Percentiles rank a stretch among this genome's conserved stretches.
Conservation (phyloP, 1,140 invertebrate genomes). For the Holotrichia oblita region DNA sequence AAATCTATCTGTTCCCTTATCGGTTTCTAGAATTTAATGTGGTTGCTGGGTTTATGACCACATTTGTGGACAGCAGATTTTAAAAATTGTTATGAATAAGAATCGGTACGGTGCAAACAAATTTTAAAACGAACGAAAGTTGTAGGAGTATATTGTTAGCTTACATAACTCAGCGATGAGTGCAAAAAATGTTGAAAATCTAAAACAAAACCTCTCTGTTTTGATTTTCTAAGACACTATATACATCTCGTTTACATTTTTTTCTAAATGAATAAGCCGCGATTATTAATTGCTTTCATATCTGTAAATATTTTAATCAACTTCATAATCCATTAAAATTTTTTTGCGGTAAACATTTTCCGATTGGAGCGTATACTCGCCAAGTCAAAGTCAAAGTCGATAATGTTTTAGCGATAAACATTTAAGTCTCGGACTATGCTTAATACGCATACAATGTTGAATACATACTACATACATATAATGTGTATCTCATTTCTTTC, state of each 20-base stretch:
- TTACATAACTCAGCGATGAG: too few species aligned
- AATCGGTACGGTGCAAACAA: too few species aligned
- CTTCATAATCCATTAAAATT: background rate
- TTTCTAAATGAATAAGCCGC: background rate
- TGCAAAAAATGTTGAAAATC: too few species aligned
- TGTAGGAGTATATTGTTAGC: too few species aligned
- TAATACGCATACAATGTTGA: background rate
- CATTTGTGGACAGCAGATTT: too few species aligned
- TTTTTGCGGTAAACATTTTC: background rate
- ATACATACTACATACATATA: background rate
- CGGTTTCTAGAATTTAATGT: too few species aligned
- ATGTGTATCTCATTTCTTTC: background rate
- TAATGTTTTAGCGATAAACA: conserved; percentile 14
- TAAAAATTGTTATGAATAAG: too few species aligned
- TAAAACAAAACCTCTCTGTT: background rate
- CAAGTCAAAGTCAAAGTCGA: conserved; percentile 2
- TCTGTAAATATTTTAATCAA: conserved; percentile 9
- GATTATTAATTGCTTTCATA: background rate
- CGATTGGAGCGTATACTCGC: background rate
- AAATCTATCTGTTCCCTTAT: too few species aligned
- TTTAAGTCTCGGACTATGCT: background rate
- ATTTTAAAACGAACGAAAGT: too few species aligned
- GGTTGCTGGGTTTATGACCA: too few species aligned
- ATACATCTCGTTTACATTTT: background rate
- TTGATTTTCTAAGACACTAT: background rate